Base-by-base conservation (phyloP, 1,140 invertebrate genomes). In the Coboldia fuscipes region DNA sequence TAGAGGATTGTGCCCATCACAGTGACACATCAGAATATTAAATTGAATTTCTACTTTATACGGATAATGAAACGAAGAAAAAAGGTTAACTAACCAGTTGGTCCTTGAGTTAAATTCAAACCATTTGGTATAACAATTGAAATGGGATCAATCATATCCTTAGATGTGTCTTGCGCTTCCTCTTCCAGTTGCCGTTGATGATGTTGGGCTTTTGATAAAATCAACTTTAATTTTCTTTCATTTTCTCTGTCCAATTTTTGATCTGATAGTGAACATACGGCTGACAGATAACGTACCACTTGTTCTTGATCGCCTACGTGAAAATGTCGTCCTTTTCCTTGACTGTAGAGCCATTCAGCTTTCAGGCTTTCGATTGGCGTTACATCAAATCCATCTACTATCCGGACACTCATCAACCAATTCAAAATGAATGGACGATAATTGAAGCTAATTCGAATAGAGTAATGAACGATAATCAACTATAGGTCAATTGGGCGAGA, bases 341-440 rank as follows among this genome's bases (percentile, higher is more conserved):
- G 82, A 41, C 78, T 83, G 58, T 84, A 86, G 38, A 89, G 56
- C 82, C 83, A 88, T 51, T 86, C 82, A 23, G 78, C 82, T 61
- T 82, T 79, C 42, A 86, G 65, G 54, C 82, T 85, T 66, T 89
- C 83, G 43, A 83, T 75, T 30, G 80, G 75, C 48, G 75, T 74
- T 34, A 88, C 75, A 37, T 75, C 66, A 54, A 73, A 80, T 19
- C 80, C 82, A 59, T 89, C 84, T 29, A 89, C 70, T 10, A 76
- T 66, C 51, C 75, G 72, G 5, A 88, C 65, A 50, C 68, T 73
- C 60, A 80, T 67, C 51, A 79, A 79, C 81, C 83, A 88, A 57
- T 86, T 88, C 37, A 85, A 70, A 40, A 86, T 62, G 62, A 79
- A 88, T 34, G 82, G 81, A 40, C 82, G 67, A 57, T 85, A 84